phyloP scores from a whole-genome alignment of 1,140 invertebrate genomes.

The Cotesia chilonis region DNA sequence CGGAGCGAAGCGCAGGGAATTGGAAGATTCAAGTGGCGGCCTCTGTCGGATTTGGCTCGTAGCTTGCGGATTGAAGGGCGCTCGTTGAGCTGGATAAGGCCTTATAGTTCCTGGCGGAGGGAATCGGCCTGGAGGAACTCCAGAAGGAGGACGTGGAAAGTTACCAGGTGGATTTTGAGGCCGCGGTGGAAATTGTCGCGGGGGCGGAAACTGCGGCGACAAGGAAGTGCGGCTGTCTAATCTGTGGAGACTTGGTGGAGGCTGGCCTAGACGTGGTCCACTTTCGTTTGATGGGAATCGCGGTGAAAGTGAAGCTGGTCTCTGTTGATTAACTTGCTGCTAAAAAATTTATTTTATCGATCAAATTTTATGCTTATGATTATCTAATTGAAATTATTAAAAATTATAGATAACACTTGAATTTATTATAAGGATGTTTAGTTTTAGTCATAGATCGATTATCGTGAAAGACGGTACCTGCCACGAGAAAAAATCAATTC shows the following conservation, averaged over 20 bases:
- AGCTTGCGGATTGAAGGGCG: slow-evolving; percentile 37
- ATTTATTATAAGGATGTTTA: neutral
- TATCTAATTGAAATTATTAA: neutral
- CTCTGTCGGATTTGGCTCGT: slow-evolving; percentile 25
- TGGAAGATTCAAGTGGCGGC: slow-evolving; percentile 25
- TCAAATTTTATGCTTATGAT: no score
- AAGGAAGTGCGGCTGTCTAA: slow-evolving; percentile 61
- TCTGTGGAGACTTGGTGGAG: slow-evolving; percentile 57
- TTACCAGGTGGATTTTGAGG: slow-evolving; percentile 17
- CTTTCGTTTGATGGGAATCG: slow-evolving; percentile 55
- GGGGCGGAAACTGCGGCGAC: slow-evolving; percentile 37
- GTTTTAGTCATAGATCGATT: no score
- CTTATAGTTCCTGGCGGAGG: slow-evolving; percentile 24
- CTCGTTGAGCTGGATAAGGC: slow-evolving; percentile 21
- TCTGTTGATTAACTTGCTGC: slow-evolving; percentile 43
- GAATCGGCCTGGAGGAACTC: slow-evolving; percentile 14
- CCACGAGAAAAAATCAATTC: no score
- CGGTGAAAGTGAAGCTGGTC: slow-evolving; percentile 42
- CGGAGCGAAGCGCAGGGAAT: neutral
- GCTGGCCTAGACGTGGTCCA: slow-evolving; percentile 44
- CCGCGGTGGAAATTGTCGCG: slow-evolving; percentile 38
- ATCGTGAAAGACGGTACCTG: no score
- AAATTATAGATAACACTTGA: neutral
- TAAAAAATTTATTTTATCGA: slow-evolving; percentile 34
- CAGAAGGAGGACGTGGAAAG: slow-evolving; percentile 35